Conservation (phyloP, 2,888 invertebrate species). For the Drosophila austrosaltans region DNA sequence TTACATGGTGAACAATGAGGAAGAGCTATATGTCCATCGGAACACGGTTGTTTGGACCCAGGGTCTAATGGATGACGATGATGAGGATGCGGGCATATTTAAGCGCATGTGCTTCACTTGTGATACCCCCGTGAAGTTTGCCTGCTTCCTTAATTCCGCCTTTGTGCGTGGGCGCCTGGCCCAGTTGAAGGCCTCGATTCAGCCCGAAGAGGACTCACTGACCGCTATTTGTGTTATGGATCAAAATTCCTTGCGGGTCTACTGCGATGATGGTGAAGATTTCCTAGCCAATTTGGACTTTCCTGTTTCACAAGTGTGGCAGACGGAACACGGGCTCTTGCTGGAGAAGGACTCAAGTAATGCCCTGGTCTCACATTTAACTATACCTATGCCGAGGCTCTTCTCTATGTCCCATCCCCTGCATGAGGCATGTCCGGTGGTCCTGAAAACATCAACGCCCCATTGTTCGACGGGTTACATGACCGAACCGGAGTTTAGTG, state of each 20-base stretch:
- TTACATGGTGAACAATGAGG: slow-evolving; percentile 86
- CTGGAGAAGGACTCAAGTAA: slow-evolving; percentile 88
- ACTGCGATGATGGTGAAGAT: slow-evolving; percentile 91
- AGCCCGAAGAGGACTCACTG: slow-evolving; percentile 57
- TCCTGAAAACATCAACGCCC: slow-evolving; percentile 87
- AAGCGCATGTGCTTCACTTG: slow-evolving; percentile 89
- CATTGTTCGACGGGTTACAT: slow-evolving; percentile 85
- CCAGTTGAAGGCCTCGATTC: slow-evolving; percentile 46
- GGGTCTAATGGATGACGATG: slow-evolving; percentile 25
- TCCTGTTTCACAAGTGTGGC: slow-evolving; percentile 92
- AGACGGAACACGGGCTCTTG: slow-evolving; percentile 92
- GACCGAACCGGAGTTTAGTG: slow-evolving; percentile 86
- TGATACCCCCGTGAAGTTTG: slow-evolving; percentile 92
- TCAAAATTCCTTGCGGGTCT: slow-evolving; percentile 90
- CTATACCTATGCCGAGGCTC: slow-evolving; percentile 88
- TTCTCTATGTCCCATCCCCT: slow-evolving; percentile 95
- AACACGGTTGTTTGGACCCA: slow-evolving; percentile 92
- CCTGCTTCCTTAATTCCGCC: slow-evolving; percentile 88
- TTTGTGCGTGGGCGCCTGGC: slow-evolving; percentile 82
- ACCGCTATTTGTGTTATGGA: slow-evolving; percentile 85
- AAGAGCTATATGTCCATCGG: slow-evolving; percentile 94
- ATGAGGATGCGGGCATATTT: slow-evolving; percentile 41
- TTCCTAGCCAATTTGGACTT: slow-evolving; percentile 92
- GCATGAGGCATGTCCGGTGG: slow-evolving; percentile 94
- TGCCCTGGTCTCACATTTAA: slow-evolving; percentile 78